A percentile compares a stretch with the other conserved stretches of the same genome.
Conservation (phyloP, 2,113 vertebrate species). For the Conger conger region DNA sequence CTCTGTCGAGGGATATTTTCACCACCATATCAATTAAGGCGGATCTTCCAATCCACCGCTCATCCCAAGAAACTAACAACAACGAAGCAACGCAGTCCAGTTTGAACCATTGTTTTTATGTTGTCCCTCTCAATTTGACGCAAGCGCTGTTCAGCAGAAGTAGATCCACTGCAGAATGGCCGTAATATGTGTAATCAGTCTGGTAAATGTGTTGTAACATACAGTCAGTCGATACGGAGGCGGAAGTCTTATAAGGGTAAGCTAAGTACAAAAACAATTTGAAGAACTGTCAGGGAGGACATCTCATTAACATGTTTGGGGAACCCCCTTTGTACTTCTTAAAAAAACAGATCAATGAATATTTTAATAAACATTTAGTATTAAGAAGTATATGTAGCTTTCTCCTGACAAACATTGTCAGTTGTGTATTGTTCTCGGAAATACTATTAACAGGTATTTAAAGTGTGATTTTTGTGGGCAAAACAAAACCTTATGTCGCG, state of each 20-base stretch:
- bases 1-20: conserved; percentile 74
- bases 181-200: conserved; percentile 76
- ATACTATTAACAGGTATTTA: background rate
- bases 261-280: conserved; percentile 36
- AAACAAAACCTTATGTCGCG: background rate
- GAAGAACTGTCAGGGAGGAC: conserved; percentile 18
- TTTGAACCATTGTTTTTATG: conserved; percentile 58
- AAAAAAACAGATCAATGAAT: background rate
- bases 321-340: background rate
- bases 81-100: conserved; percentile 52
- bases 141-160: conserved; percentile 65
- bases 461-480: background rate
- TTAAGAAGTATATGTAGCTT: background rate
- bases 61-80: conserved; percentile 41
- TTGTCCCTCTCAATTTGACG: conserved; percentile 68
- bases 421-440: background rate
- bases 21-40: conserved; percentile 76
- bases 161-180: conserved; percentile 61
- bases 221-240: conserved; percentile 67
- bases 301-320: background rate
- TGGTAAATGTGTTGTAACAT: conserved; percentile 74
- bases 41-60: conserved; percentile 70
- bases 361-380: background rate
- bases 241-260: conserved; percentile 69
- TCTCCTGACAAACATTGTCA: background rate